Evolutionary conservation across 2,797 vertebrate species (phyloP).

Genomic region (Pantherophis alleghaniensis): DNA sequence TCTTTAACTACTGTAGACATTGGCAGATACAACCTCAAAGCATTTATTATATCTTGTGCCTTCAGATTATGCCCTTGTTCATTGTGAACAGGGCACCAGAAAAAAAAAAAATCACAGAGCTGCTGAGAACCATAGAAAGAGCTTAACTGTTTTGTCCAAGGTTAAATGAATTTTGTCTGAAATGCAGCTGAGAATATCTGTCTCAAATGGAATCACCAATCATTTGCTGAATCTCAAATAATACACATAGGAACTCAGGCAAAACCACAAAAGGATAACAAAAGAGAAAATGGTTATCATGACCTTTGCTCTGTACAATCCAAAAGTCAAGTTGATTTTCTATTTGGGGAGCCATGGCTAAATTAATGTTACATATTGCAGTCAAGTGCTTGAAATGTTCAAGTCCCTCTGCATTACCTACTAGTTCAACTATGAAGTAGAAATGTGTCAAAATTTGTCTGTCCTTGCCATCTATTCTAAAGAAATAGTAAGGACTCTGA

Average conservation of each 20-base stretch:
- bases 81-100: not conserved
- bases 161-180: not conserved
- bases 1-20: not conserved
- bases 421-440: not conserved
- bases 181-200: constrained; percentile 14
- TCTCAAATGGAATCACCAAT: constrained; percentile 17
- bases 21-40: not conserved
- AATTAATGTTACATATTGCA: constrained; percentile 30
- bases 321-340: constrained; percentile 14
- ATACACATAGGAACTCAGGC: not conserved
- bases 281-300: constrained; percentile 4
- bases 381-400: constrained; percentile 16
- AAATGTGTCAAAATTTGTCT: constrained; percentile 11
- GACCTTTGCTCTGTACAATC: constrained; percentile 1
- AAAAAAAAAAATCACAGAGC: not conserved
- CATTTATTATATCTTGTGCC: not conserved
- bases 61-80: not conserved
- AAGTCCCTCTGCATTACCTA: constrained; percentile 18
- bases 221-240: constrained; percentile 18
- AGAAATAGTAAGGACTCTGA: not conserved
- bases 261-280: constrained; percentile 20
- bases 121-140: not conserved
- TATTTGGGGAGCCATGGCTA: constrained; percentile 24
- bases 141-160: constrained; percentile 23
- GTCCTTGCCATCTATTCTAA: constrained; percentile 26